Percentiles rank a stretch among this genome's conserved stretches.
Evolutionary conservation across 1,140 invertebrate species (phyloP).

Genomic region (Nilaparvata lugens): DNA sequence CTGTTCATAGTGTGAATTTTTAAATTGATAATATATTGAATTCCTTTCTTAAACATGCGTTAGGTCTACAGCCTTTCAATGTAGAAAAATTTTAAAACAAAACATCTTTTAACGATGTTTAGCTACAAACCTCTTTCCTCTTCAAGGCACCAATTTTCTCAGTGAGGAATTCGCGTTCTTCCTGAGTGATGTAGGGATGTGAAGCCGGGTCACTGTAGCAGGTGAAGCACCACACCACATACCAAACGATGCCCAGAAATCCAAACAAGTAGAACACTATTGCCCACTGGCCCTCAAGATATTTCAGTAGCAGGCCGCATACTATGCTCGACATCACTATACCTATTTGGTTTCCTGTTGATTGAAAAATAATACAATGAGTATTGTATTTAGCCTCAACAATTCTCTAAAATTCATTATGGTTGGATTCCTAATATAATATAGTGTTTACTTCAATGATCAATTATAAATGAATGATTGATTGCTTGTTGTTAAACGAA

Average conservation of each 20-base stretch:
- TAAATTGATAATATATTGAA: too few species aligned
- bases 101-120: too few species aligned
- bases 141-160: constrained; percentile 22
- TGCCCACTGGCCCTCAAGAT: constrained; percentile 40
- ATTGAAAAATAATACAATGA: not conserved
- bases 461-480: too few species aligned
- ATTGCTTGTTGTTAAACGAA: too few species aligned
- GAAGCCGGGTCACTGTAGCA: constrained; percentile 66
- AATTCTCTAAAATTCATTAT: too few species aligned
- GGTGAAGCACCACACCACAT: constrained; percentile 50
- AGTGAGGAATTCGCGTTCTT: constrained; percentile 62
- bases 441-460: not conserved
- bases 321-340: constrained; percentile 40
- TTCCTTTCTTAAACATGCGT: too few species aligned
- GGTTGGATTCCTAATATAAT: not conserved
- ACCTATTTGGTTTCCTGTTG: constrained; percentile 34
- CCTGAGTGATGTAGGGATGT: constrained; percentile 73
- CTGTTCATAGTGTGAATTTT: too few species aligned
- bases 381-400: too few species aligned
- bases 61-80: too few species aligned
- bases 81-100: too few species aligned
- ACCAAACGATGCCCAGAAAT: constrained; percentile 35
- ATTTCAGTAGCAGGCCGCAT: constrained; percentile 35
- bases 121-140: constrained; percentile 33
- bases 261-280: constrained; percentile 47